Conservation (phyloP, 2,888 invertebrate species). For the Parnassius mnemosyne region DNA sequence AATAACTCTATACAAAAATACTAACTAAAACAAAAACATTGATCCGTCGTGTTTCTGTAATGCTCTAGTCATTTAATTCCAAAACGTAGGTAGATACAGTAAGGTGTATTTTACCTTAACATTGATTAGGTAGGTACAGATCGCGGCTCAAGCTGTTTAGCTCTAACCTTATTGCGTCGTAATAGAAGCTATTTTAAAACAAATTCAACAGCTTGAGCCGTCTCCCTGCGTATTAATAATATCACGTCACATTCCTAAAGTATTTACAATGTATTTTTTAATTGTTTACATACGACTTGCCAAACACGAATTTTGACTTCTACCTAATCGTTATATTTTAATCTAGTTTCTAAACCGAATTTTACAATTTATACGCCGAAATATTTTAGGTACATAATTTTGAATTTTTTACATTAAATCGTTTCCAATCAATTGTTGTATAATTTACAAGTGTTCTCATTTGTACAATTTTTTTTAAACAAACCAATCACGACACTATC, state of each 20-base stretch:
- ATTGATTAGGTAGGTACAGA: slow-evolving; percentile 21
- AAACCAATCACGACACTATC: slow-evolving; percentile 41
- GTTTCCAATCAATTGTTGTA: slow-evolving; percentile 38
- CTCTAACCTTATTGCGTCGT: slow-evolving; percentile 5
- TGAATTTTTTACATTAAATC: slow-evolving; percentile 46
- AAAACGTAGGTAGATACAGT: slow-evolving; percentile 16
- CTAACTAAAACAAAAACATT: slow-evolving; percentile 41
- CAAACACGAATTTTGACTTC: slow-evolving; percentile 75
- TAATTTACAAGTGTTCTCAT: slow-evolving; percentile 40
- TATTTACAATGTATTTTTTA: slow-evolving; percentile 63
- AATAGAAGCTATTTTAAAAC: slow-evolving; percentile 20
- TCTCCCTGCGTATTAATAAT: slow-evolving; percentile 42
- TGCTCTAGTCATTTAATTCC: slow-evolving; percentile 21
- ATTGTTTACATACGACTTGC: slow-evolving; percentile 62
- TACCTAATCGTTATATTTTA: slow-evolving; percentile 60
- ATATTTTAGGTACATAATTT: slow-evolving; percentile 59
- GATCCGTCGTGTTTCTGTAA: slow-evolving; percentile 43
- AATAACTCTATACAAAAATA: slow-evolving; percentile 44
- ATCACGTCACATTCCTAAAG: slow-evolving; percentile 71
- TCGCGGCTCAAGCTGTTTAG: slow-evolving; percentile 15
- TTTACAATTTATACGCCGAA: slow-evolving; percentile 70
- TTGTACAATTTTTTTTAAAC: slow-evolving; percentile 30
- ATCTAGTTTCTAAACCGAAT: slow-evolving; percentile 65
- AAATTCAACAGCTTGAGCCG: slow-evolving; percentile 18
- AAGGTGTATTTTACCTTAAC: slow-evolving; percentile 21